phyloP scores from a whole-genome alignment of 2,888 invertebrate genomes.

The Orthosia cruda region DNA sequence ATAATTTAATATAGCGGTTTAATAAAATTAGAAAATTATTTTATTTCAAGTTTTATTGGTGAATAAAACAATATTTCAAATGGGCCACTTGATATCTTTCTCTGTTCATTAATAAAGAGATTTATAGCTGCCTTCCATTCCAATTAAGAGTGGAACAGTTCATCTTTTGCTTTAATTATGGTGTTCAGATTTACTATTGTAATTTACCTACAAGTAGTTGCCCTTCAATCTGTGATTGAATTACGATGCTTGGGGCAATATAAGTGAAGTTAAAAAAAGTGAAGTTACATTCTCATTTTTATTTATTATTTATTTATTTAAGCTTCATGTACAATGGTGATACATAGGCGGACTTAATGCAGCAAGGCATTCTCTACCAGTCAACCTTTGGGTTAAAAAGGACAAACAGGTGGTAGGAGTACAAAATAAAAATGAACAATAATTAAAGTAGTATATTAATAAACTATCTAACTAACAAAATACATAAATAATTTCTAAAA shows the following conservation, averaged over 20 bases:
- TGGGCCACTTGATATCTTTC: slow-evolving; percentile 49
- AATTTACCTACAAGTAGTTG: slow-evolving; percentile 14
- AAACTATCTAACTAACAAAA: no score
- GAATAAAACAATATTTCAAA: slow-evolving; percentile 61
- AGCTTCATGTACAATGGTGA: no score
- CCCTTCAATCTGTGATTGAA: slow-evolving; percentile 19
- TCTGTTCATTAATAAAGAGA: slow-evolving; percentile 52
- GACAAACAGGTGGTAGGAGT: no score
- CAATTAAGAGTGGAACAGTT: slow-evolving; percentile 51
- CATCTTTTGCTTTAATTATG: slow-evolving; percentile 40
- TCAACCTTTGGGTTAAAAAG: no score
- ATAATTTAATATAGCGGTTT: slow-evolving; percentile 39
- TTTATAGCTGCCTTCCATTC: slow-evolving; percentile 41
- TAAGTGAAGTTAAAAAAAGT: neutral
- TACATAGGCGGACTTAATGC: no score
- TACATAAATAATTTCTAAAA: no score
- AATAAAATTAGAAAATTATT: slow-evolving; percentile 63
- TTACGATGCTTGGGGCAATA: slow-evolving; percentile 11
- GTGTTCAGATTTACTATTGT: slow-evolving; percentile 31
- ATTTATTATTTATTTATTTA: no score
- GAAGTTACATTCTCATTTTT: neutral
- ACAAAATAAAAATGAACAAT: no score
- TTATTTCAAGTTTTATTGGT: slow-evolving; percentile 55
- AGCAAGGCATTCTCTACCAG: no score
- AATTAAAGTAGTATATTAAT: no score